phyloP scores from a whole-genome alignment of 2,888 invertebrate genomes.

The Nebria brevicollis region DNA sequence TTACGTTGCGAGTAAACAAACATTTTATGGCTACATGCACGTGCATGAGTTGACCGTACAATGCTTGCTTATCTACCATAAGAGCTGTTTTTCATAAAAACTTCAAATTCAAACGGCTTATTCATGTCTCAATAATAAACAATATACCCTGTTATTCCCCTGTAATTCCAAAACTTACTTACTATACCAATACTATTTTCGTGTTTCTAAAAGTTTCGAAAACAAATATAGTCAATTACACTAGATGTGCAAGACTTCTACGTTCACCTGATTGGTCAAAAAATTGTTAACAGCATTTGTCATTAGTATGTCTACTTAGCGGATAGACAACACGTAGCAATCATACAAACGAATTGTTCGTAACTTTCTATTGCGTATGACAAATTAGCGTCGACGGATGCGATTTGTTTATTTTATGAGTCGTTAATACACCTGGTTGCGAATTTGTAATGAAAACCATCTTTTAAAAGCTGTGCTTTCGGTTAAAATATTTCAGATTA shows the following conservation, averaged over 20 bases:
- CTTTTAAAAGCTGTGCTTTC: too few species aligned
- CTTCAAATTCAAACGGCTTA: background rate
- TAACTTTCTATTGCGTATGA: too few species aligned
- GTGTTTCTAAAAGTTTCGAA: background rate
- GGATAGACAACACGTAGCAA: background rate
- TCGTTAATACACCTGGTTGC: too few species aligned
- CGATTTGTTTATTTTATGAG: too few species aligned
- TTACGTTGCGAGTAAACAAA: background rate
- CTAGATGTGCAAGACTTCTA: background rate
- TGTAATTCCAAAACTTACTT: background rate
- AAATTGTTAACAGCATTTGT: conserved; percentile 19
- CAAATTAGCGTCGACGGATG: too few species aligned
- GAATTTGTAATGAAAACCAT: too few species aligned
- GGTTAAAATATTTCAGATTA: too few species aligned
- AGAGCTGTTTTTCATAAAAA: background rate
- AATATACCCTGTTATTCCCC: background rate
- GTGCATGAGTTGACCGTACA: background rate
- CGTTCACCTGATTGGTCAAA: conserved; percentile 3
- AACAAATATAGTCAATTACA: conserved; percentile 11
- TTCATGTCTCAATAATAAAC: background rate
- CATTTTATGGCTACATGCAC: background rate
- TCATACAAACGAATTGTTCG: too few species aligned
- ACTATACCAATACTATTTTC: background rate
- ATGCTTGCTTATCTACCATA: background rate
- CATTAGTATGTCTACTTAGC: conserved; percentile 11